phyloP scores from a whole-genome alignment of 2,113 vertebrate species.

The Prionailurus viverrinus region DNA sequence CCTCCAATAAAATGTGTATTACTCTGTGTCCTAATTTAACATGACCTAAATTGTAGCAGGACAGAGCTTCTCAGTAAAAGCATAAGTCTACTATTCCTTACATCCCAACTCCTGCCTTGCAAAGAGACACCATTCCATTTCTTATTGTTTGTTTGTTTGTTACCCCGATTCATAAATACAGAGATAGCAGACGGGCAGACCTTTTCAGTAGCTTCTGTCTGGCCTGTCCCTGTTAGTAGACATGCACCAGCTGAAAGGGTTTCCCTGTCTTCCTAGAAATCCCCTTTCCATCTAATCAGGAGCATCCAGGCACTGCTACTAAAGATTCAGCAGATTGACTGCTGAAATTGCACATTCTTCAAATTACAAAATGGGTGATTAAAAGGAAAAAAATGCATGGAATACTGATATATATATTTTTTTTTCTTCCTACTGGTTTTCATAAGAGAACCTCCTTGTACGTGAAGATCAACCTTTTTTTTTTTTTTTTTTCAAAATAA shows the following conservation, averaged over 20 bases:
- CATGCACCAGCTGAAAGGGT: neutral
- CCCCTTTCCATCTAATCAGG: neutral
- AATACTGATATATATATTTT: neutral
- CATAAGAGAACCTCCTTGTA: neutral
- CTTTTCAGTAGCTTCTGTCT: neutral
- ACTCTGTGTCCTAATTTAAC: neutral
- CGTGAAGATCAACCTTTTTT: neutral
- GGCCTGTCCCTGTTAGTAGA: neutral
- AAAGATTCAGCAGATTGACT: neutral
- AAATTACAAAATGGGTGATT: neutral
- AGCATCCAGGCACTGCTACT: neutral
- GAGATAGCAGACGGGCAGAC: neutral
- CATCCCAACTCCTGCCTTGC: neutral
- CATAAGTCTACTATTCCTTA: neutral
- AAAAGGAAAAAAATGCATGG: neutral
- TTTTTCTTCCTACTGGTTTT: neutral
- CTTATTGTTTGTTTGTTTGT: neutral
- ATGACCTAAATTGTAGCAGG: neutral
- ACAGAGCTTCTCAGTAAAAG: neutral
- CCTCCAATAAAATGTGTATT: neutral
- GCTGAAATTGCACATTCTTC: neutral
- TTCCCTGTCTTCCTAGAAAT: neutral
- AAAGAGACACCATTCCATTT: neutral
- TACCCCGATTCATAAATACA: neutral
- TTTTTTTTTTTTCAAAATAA: neutral